Percentiles rank a stretch among this genome's conserved stretches.
These are phyloP conservation scores for Montipora foliosa DNA, from an alignment of 64 coral and sea anemone species.

Conservation along the genomic window DNA sequence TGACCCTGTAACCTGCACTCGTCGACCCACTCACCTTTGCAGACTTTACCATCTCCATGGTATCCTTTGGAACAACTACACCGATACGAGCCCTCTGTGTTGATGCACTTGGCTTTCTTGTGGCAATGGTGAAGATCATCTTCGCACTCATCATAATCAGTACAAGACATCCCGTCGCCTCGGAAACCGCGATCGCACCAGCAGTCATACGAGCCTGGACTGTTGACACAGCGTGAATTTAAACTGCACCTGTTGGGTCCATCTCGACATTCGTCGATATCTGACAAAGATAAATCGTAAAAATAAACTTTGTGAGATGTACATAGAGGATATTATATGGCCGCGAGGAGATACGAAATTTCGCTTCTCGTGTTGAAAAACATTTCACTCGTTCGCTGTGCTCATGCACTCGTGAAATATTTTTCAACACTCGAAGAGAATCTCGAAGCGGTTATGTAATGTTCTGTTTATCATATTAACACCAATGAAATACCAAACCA, in stretches of 20 bases:
- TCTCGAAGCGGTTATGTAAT: no score
- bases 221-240: conserved; percentile 36
- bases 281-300: not conserved
- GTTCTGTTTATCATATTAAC: no score
- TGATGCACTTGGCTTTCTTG: no score
- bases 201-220: conserved; percentile 42
- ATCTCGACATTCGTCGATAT: conserved; percentile 34
- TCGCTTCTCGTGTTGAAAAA: no score
- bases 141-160: conserved; percentile 8
- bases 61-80: conserved; percentile 2
- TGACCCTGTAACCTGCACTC: no score
- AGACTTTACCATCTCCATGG: conserved; percentile 21
- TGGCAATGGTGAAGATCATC: not conserved
- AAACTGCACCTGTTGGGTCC: conserved; percentile 8
- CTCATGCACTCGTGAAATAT: no score
- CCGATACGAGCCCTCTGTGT: no score
- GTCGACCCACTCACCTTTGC: not conserved
- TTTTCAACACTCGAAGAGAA: no score
- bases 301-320: not conserved
- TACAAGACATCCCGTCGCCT: conserved; percentile 58
- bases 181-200: conserved; percentile 29
- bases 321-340: no score
- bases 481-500: no score
- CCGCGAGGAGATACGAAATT: no score
- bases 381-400: no score